phyloP scores from a whole-genome alignment of 2,797 vertebrate genomes.

The Anableps anableps region DNA sequence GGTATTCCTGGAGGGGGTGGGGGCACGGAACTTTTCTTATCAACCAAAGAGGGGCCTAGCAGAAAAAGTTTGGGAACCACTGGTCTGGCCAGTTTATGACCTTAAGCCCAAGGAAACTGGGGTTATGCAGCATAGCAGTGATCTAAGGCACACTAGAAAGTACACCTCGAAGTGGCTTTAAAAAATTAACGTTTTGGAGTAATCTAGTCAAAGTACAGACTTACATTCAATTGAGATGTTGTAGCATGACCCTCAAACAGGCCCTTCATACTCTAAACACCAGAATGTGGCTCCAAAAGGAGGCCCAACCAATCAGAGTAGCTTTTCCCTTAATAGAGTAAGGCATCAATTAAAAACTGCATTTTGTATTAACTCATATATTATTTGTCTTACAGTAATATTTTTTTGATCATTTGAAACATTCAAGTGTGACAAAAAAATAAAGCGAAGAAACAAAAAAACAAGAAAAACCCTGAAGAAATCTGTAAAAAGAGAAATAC shows the following conservation, averaged over 20 bases:
- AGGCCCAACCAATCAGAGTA: not conserved
- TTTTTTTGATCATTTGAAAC: not conserved
- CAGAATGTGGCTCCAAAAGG: too few relatives aligned
- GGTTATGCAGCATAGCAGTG: not conserved
- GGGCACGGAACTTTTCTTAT: too few relatives aligned
- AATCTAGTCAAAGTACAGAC: not conserved
- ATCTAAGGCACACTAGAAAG: too few relatives aligned
- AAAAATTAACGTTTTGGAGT: not conserved
- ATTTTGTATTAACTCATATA: not conserved
- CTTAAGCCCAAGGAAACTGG: not conserved
- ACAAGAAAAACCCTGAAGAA: not conserved
- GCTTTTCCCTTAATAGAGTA: not conserved
- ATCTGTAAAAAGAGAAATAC: not conserved
- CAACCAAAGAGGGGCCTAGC: too few relatives aligned
- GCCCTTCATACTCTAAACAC: too few relatives aligned
- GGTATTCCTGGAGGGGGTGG: too few relatives aligned
- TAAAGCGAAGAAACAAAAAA: not conserved
- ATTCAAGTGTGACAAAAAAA: not conserved
- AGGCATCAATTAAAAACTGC: not conserved
- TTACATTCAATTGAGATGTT: not conserved
- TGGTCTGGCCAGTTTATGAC: too few relatives aligned
- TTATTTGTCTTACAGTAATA: not conserved
- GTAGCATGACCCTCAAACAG: too few relatives aligned
- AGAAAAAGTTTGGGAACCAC: too few relatives aligned
- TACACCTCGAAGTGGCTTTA: too few relatives aligned